A percentile compares a stretch with the other conserved stretches of the same genome.
phyloP scores from a whole-genome alignment of 1,140 invertebrate species.

The Leptopilina clavipes region DNA sequence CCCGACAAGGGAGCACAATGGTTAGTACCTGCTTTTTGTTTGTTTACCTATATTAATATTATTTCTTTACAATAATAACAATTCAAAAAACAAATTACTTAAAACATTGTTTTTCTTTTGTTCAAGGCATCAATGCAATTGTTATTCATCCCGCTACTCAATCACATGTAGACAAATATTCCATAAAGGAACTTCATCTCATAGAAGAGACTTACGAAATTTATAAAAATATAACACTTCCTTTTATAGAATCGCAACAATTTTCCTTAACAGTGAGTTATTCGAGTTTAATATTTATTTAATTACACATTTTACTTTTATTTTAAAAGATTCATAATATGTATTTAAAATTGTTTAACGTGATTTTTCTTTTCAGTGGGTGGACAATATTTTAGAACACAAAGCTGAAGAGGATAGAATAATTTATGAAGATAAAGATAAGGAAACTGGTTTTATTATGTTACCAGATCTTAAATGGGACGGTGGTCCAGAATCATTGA shows the following conservation, averaged over 20 bases:
- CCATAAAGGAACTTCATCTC: constrained; percentile 81
- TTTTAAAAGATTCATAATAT: background rate
- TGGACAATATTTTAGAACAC: constrained; percentile 96
- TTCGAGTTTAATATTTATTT: too few relatives aligned
- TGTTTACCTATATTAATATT: constrained; percentile 8
- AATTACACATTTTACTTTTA: too few relatives aligned
- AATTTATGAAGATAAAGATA: constrained; percentile 86
- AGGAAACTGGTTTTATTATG: constrained; percentile 89
- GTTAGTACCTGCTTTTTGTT: constrained; percentile 78
- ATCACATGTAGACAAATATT: constrained; percentile 93
- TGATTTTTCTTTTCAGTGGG: constrained; percentile 84
- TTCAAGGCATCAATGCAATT: constrained; percentile 85
- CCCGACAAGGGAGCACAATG: constrained; percentile 79
- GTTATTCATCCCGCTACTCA: constrained; percentile 94
- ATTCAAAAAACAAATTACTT: too few relatives aligned
- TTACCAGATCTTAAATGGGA: constrained; percentile 97
- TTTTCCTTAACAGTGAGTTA: constrained; percentile 84
- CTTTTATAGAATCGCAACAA: constrained; percentile 82
- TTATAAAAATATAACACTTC: constrained; percentile 87
- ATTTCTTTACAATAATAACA: too few relatives aligned
- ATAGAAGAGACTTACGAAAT: constrained; percentile 90
- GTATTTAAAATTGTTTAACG: too few relatives aligned
- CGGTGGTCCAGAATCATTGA: constrained; percentile 84
- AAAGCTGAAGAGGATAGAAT: constrained; percentile 92
- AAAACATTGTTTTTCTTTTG: constrained; percentile 16